These are phyloP conservation scores for Elanoides forficatus DNA, from an alignment of 2,113 vertebrate species.

Conservation along the genomic window DNA sequence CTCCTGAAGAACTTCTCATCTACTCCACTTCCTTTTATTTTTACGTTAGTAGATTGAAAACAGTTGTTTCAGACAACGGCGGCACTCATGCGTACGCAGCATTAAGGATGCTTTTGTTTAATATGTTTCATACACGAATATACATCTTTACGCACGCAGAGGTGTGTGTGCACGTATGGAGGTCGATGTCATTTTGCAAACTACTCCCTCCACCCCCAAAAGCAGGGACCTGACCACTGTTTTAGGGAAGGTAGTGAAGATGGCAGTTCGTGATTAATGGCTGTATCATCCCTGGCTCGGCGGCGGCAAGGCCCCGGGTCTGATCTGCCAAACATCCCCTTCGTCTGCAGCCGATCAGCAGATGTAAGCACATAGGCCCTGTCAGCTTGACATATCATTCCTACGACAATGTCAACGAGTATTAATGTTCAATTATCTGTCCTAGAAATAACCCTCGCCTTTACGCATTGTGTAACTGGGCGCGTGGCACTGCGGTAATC, in stretches of 20 bases:
- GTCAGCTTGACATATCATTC: constrained; percentile 85
- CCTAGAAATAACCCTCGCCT: constrained; percentile 81
- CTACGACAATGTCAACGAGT: constrained; percentile 79
- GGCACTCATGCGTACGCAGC: accelerated
- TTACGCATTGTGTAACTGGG: constrained; percentile 61
- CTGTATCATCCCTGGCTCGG: constrained; percentile 48
- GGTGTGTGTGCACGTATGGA: accelerated
- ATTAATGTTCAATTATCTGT: constrained; percentile 87
- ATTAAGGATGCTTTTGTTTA: neutral
- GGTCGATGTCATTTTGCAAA: accelerated
- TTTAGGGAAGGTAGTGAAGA: constrained; percentile 57
- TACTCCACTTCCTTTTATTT: neutral
- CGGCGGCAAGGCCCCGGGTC: constrained; percentile 67
- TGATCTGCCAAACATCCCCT: constrained; percentile 73
- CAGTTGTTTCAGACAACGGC: neutral
- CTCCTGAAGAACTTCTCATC: neutral
- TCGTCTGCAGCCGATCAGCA: constrained; percentile 73
- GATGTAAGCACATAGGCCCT: constrained; percentile 76
- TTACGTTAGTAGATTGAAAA: neutral
- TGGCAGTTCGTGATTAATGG: constrained; percentile 71
- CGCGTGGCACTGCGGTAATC: constrained; percentile 50
- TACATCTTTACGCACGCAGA: accelerated
- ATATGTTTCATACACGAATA: accelerated
- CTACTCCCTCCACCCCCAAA: neutral
- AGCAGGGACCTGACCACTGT: neutral